Percentiles rank a stretch among this genome's conserved stretches.
Conservation (phyloP, 2,888 invertebrate species). For the Drosophila silvestris region DNA sequence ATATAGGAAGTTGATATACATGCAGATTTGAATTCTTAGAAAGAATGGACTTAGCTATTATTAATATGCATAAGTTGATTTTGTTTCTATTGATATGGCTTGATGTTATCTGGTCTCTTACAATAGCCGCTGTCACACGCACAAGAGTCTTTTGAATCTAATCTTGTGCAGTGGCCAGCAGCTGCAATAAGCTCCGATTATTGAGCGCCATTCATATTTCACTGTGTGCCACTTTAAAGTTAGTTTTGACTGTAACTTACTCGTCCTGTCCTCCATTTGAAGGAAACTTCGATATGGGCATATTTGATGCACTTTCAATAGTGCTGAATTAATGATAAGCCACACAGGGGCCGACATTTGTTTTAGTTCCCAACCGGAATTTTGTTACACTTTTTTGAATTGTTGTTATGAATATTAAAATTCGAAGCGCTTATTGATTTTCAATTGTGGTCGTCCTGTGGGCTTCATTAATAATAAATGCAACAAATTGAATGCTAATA, state of each 20-base stretch:
- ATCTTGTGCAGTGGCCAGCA: constrained; percentile 99
- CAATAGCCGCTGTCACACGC: constrained; percentile 99
- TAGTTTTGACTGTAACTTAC: constrained; percentile 5
- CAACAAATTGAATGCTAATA: constrained; percentile 5
- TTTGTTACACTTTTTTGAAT: constrained; percentile 55
- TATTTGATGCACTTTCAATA: constrained; percentile 33
- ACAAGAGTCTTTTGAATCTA: constrained; percentile 96
- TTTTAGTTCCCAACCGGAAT: constrained; percentile 58
- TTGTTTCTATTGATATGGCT: constrained; percentile 3
- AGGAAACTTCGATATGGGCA: background rate
- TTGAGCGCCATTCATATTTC: constrained; percentile 3
- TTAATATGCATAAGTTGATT: background rate
- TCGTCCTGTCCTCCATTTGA: background rate
- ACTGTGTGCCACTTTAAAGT: constrained; percentile 12
- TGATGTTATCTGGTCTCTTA: constrained; percentile 86
- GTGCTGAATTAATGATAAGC: constrained; percentile 63
- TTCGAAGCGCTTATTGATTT: constrained; percentile 58
- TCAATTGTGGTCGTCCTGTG: constrained; percentile 21
- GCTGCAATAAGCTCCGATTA: constrained; percentile 91
- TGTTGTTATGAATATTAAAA: background rate
- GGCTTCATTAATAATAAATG: constrained; percentile 2
- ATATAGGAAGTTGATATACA: background rate
- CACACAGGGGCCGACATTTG: constrained; percentile 47
- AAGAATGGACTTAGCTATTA: background rate
- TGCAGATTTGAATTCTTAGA: background rate